Evolutionary conservation across 1,140 invertebrate species (phyloP).

Genomic region (Diorhabda sublineata): DNA sequence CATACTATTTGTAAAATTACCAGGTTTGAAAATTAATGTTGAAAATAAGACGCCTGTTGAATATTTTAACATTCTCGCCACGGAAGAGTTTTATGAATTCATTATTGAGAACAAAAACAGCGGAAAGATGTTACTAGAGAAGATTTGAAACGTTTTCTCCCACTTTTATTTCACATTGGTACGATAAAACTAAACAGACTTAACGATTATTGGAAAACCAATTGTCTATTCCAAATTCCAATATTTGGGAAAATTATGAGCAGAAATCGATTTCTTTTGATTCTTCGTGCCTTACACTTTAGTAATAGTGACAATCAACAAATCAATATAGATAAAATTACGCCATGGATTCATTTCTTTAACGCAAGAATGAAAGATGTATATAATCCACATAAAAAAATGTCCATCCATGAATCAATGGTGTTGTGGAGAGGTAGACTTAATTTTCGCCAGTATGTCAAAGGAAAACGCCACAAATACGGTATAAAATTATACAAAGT

Average conservation of each 20-base stretch:
- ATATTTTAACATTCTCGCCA: too few species aligned
- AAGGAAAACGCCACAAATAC: too few species aligned
- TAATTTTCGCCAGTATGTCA: constrained; percentile 22
- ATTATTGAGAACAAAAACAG: too few species aligned
- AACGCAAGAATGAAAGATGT: constrained; percentile 31
- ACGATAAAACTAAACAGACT: neutral
- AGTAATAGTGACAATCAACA: constrained; percentile 1
- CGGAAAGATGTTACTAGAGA: too few species aligned
- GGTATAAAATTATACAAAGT: too few species aligned
- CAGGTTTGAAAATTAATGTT: too few species aligned
- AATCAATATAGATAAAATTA: constrained; percentile 26
- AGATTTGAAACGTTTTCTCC: too few species aligned
- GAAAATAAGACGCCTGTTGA: too few species aligned
- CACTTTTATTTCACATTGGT: too few species aligned
- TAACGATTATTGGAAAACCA: constrained; percentile 34
- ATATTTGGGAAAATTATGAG: constrained; percentile 19
- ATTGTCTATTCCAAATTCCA: constrained; percentile 20
- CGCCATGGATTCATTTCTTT: constrained; percentile 31
- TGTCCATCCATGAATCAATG: constrained; percentile 36
- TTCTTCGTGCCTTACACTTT: constrained; percentile 34
- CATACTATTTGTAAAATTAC: too few species aligned
- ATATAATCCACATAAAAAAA: constrained; percentile 29
- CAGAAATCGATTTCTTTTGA: constrained; percentile 32
- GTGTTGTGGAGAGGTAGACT: constrained; percentile 25
- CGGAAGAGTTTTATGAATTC: too few species aligned